Conservation (phyloP, 2,113 vertebrate genomes). For the Orycteropus afer region DNA sequence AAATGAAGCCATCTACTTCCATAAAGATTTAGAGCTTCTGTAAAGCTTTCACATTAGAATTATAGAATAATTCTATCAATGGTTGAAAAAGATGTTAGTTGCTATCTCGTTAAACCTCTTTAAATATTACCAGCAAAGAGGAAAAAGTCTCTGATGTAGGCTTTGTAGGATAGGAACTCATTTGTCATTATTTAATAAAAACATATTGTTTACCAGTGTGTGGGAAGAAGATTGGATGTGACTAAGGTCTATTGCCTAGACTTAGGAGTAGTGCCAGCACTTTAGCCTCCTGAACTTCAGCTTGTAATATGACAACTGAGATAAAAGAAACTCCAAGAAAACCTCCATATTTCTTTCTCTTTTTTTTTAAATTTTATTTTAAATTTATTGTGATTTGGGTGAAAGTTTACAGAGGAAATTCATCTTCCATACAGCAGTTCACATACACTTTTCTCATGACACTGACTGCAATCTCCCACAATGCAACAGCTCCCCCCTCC, state of each 20-base stretch:
- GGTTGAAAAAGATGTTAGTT: background rate
- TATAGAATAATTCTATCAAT: background rate
- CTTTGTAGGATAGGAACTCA: background rate
- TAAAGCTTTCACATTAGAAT: background rate
- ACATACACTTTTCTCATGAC: too few species aligned
- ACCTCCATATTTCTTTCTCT: background rate
- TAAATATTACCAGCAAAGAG: background rate
- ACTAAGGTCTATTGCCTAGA: background rate
- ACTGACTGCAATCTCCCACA: too few species aligned
- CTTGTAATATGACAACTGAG: accelerated
- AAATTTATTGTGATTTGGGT: too few species aligned
- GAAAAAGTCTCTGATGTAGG: background rate
- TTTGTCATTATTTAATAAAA: background rate
- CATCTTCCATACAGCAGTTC: too few species aligned
- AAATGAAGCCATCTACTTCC: too few species aligned
- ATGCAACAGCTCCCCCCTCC: too few species aligned
- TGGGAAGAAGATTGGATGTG: background rate
- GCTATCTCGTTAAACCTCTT: background rate
- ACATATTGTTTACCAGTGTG: background rate
- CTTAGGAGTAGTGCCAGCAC: background rate
- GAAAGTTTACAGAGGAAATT: too few species aligned
- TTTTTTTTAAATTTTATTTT: too few species aligned
- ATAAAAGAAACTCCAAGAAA: accelerated
- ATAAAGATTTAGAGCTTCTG: too few species aligned
- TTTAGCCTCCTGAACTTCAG: background rate